Evolutionary conservation across 2,113 vertebrate species (phyloP), one percentile per base, ranked within the genome.

Genomic region (Cervus canadensis): DNA sequence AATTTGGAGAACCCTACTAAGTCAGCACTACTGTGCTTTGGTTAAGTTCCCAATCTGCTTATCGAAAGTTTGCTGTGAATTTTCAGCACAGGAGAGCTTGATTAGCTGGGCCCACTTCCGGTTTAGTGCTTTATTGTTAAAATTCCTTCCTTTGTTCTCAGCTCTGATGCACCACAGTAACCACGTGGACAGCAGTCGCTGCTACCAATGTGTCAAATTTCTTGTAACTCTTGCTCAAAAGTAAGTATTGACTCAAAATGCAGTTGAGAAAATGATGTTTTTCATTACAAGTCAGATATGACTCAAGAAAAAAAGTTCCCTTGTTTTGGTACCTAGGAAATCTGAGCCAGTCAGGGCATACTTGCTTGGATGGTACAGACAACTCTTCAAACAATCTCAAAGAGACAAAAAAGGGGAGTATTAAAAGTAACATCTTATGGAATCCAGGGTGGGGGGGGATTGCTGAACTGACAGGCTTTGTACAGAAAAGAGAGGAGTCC

Each of bases 131-230:
- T 74, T 21, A 19, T 14, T 71, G 13, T 85, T 96, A 33, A 62
- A 43, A 71, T 95, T 21, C 26, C 59, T 0, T 60, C 9, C 97
- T 57, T 87, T 97, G 82, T 96, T 95, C 81, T 96, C 98, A 99
- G 99, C 99, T 57, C 98, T 99, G 98, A 99, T 99, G 99, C 99
- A 99, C 95, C 99, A 99, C 98, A 99, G 99, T 97, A 99, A 99
- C 98, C 99, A 99, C 0, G 99, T 99, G 98, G 99, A 99, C 99
- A 99, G 99, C 99, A 99, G 99, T 60, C 99, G 99, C 85, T 99
- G 99, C 98, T 99, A 99, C 98, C 99, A 99, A 98, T 99, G 99
- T 98, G 99, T 99, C 91, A 99, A 99, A 98, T 99, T 99, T 98
- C 99, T 99, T 67, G 99, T 99, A 60, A 99, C 99, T 48, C 98